A percentile compares a stretch with the other conserved stretches of the same genome.
These are phyloP conservation scores for Vesta saturnalis DNA, from an alignment of 2,888 invertebrate species.

Conservation along the genomic window DNA sequence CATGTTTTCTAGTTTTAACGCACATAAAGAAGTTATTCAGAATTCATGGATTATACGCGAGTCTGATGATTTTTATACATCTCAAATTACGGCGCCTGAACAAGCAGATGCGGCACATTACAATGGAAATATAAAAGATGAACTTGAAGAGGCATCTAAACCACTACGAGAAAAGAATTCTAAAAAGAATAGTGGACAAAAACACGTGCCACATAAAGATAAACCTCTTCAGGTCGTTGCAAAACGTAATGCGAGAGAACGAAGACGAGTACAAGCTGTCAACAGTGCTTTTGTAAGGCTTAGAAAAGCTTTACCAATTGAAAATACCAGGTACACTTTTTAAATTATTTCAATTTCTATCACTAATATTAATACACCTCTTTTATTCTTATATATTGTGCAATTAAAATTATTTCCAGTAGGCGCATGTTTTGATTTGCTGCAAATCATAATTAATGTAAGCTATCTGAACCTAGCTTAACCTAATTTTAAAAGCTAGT, in stretches of 20 bases:
- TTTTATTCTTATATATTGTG: too few relatives aligned
- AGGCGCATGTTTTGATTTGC: too few relatives aligned
- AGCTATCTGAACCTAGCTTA: too few relatives aligned
- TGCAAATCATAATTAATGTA: too few relatives aligned
- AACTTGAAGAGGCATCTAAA: constrained; percentile 29
- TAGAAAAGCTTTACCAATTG: constrained; percentile 68
- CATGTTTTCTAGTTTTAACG: constrained; percentile 42
- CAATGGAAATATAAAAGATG: constrained; percentile 33
- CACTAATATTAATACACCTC: too few relatives aligned
- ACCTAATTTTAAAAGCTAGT: too few relatives aligned
- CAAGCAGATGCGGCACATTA: constrained; percentile 39
- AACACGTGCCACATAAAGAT: constrained; percentile 63
- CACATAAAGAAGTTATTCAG: constrained; percentile 30
- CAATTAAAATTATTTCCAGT: too few relatives aligned
- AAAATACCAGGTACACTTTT: constrained; percentile 62
- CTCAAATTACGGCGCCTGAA: constrained; percentile 48
- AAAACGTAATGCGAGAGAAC: constrained; percentile 69
- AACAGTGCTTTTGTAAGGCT: constrained; percentile 70
- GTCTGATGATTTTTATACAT: constrained; percentile 39
- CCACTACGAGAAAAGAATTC: constrained; percentile 48
- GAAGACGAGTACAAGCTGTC: constrained; percentile 71
- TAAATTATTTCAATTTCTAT: too few relatives aligned
- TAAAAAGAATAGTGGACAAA: constrained; percentile 44
- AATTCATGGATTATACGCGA: constrained; percentile 39
- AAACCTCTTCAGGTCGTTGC: constrained; percentile 70